These are phyloP conservation scores for Aphrophora alni DNA, from an alignment of 2,888 invertebrate genomes.

Conservation along the genomic window DNA sequence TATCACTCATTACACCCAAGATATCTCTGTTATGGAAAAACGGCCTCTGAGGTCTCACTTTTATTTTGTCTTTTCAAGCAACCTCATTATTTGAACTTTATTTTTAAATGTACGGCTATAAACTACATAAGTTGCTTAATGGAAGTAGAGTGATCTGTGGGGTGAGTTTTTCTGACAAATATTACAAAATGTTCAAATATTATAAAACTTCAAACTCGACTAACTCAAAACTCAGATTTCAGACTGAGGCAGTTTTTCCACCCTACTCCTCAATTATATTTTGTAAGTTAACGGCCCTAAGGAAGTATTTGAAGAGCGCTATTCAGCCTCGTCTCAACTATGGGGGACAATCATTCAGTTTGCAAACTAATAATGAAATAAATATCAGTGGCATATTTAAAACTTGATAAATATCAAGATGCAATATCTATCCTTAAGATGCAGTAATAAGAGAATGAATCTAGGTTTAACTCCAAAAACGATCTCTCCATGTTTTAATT, in stretches of 20 bases:
- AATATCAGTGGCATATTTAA: too few relatives aligned
- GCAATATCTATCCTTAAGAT: too few relatives aligned
- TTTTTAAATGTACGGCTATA: constrained; percentile 7
- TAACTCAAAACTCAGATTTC: constrained; percentile 13
- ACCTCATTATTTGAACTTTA: background rate
- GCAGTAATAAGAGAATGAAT: too few relatives aligned
- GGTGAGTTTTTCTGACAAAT: background rate
- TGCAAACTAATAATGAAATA: too few relatives aligned
- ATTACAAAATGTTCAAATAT: background rate
- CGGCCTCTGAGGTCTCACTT: background rate
- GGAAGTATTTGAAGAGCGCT: too few relatives aligned
- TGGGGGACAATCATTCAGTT: too few relatives aligned
- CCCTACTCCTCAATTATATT: background rate
- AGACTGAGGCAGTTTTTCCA: constrained; percentile 4
- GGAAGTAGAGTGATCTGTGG: constrained; percentile 11
- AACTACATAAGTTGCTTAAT: background rate
- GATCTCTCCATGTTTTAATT: too few relatives aligned
- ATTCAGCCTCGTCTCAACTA: too few relatives aligned
- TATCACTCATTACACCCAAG: background rate
- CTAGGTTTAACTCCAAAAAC: too few relatives aligned
- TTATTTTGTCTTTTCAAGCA: constrained; percentile 7
- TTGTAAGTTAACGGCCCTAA: background rate
- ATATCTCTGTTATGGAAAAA: constrained; percentile 13
- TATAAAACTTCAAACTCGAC: background rate
- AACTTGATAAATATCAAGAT: too few relatives aligned